Evolutionary conservation across 2,113 vertebrate genomes (phyloP).

Genomic region (Oenanthe oenanthe): DNA sequence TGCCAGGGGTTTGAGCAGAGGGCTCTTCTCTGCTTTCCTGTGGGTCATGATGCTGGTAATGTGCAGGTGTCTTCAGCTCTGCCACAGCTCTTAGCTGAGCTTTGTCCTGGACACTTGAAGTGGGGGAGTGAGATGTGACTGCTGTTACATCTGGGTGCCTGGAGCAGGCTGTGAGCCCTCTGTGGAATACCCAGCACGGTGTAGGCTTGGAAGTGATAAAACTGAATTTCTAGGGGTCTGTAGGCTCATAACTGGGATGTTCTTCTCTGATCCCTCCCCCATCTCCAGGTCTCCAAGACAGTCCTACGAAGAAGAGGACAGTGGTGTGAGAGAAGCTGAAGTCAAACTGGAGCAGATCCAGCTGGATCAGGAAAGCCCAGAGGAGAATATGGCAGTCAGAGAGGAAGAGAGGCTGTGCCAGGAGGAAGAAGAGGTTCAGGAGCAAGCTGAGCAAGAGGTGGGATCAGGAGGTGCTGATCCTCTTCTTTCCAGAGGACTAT

Average conservation of each 20-base stretch:
- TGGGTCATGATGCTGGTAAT: background rate
- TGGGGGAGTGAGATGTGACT: background rate
- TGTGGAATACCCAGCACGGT: background rate
- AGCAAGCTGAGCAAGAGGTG: constrained; percentile 78
- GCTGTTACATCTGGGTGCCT: background rate
- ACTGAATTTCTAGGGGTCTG: background rate
- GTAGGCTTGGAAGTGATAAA: background rate
- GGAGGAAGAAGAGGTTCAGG: constrained; percentile 41
- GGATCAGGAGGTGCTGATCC: background rate
- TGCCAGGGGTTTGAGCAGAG: background rate
- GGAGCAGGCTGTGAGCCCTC: background rate
- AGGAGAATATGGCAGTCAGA: constrained; percentile 72
- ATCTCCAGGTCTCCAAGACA: constrained; percentile 25
- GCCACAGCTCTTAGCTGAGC: background rate
- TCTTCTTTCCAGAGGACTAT: too few species aligned
- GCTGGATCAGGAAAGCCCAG: constrained; percentile 58
- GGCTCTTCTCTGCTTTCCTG: background rate
- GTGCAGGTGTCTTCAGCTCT: background rate
- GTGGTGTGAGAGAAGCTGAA: constrained; percentile 66
- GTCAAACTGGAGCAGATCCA: constrained; percentile 79
- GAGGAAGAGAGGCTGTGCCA: constrained; percentile 76
- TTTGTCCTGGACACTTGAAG: background rate
- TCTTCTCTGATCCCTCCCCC: background rate
- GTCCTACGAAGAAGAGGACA: constrained; percentile 27
- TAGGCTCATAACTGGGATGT: background rate